These are phyloP conservation scores for Ostrea edulis DNA, from an alignment of 1,140 invertebrate species.

Conservation along the genomic window DNA sequence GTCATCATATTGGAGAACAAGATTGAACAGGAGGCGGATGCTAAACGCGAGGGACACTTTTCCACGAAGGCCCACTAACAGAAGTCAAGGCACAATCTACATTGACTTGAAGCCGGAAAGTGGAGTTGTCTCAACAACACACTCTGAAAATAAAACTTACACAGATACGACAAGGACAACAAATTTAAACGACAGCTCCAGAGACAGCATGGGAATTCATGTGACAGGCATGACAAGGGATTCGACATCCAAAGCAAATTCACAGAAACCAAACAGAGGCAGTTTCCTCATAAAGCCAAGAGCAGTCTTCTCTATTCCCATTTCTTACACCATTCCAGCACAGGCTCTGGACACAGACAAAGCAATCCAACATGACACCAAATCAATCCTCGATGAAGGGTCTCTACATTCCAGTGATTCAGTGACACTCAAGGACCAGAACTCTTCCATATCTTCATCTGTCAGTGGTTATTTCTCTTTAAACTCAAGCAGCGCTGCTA, in stretches of 20 bases:
- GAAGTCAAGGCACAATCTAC: constrained; percentile 58
- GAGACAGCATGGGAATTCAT: not conserved
- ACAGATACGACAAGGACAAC: not conserved
- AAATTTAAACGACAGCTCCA: not conserved
- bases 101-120: constrained; percentile 60
- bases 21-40: constrained; percentile 51
- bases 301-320: constrained; percentile 63
- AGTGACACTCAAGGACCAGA: not conserved
- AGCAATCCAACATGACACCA: not conserved
- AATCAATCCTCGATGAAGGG: not conserved
- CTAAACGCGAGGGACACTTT: constrained; percentile 40
- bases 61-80: not conserved
- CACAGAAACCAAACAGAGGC: constrained; percentile 46
- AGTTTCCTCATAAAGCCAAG: constrained; percentile 62
- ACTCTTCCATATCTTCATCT: constrained; percentile 30
- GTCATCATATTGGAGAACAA: constrained; percentile 46
- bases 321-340: constrained; percentile 59
- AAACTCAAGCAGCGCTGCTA: not conserved
- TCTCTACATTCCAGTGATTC: not conserved
- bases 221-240: constrained; percentile 1
- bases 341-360: not conserved
- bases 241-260: not conserved
- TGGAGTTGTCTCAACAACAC: not conserved
- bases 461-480: constrained; percentile 8
- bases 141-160: not conserved